Conservation (phyloP, 2,888 invertebrate genomes). For the Synanthedon tipuliformis region DNA sequence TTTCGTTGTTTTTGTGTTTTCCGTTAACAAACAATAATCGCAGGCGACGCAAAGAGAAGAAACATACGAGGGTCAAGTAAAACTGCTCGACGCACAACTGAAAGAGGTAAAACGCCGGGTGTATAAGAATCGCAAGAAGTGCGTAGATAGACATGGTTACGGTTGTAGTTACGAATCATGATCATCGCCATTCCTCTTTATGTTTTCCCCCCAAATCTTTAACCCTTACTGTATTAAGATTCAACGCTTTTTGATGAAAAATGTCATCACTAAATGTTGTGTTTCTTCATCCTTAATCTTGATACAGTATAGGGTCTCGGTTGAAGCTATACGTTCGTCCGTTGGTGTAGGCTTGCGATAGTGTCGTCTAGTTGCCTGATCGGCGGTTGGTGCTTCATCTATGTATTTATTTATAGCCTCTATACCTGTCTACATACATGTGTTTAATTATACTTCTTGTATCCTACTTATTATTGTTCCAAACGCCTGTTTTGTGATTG, state of each 20-base stretch:
- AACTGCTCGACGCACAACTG: slow-evolving; percentile 88
- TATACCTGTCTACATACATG: slow-evolving; percentile 39
- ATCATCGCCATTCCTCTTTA: slow-evolving; percentile 43
- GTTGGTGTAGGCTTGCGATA: slow-evolving; percentile 49
- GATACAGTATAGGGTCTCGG: slow-evolving; percentile 13
- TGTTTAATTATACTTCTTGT: slow-evolving; percentile 42
- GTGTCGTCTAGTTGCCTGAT: slow-evolving; percentile 32
- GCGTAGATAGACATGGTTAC: slow-evolving; percentile 53
- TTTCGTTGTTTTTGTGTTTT: slow-evolving; percentile 51
- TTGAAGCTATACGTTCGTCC: slow-evolving; percentile 23
- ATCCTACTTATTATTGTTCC: slow-evolving; percentile 32
- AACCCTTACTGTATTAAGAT: slow-evolving; percentile 4
- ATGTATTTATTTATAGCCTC: slow-evolving; percentile 45
- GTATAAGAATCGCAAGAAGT: slow-evolving; percentile 17
- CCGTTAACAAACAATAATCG: slow-evolving; percentile 61
- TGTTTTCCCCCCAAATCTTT: slow-evolving; percentile 7
- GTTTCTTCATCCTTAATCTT: slow-evolving; percentile 3
- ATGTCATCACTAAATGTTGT: neutral
- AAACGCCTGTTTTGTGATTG: slow-evolving; percentile 51
- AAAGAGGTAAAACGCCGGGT: slow-evolving; percentile 84
- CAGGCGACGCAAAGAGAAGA: slow-evolving; percentile 97
- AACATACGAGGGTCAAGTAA: slow-evolving; percentile 90
- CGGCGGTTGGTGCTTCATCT: slow-evolving; percentile 68
- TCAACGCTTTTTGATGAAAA: too few relatives aligned
- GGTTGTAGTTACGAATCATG: slow-evolving; percentile 52